Evolutionary conservation across 2,113 vertebrate genomes (phyloP).

Genomic region (Machaerirhynchus nigripectus): DNA sequence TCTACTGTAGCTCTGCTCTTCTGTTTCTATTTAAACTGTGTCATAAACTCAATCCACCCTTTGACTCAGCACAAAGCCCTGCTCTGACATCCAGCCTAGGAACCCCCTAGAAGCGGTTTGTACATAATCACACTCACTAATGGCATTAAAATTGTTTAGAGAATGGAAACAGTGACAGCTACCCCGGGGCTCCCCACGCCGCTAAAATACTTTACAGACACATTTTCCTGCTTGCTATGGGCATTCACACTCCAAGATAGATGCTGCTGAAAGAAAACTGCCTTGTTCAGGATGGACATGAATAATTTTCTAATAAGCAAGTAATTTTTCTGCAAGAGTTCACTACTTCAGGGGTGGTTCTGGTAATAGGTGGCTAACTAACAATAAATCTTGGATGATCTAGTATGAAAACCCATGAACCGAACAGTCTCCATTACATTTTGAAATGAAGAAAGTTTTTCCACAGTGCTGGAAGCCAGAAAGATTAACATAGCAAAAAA

Average conservation of each 20-base stretch:
- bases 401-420: neutral
- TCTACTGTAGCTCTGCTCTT: neutral
- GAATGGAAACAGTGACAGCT: conserved; percentile 17
- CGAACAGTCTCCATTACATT: conserved; percentile 11
- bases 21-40: conserved; percentile 36
- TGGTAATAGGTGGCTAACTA: conserved; percentile 7
- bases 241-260: neutral
- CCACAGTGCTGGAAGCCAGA: conserved; percentile 20
- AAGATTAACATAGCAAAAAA: neutral
- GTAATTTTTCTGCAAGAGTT: conserved; percentile 1
- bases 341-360: neutral
- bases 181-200: neutral
- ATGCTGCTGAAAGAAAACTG: neutral
- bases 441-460: conserved; percentile 51
- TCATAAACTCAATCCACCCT: conserved; percentile 52
- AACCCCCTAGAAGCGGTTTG: conserved; percentile 49
- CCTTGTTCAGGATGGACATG: neutral
- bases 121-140: conserved; percentile 31
- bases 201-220: neutral
- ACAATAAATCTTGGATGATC: neutral
- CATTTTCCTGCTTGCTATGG: neutral
- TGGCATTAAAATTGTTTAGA: conserved; percentile 38
- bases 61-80: conserved; percentile 45
- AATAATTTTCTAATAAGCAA: conserved; percentile 35
- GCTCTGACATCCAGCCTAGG: neutral